Evolutionary conservation across 1,140 invertebrate species (phyloP).

Genomic region (Trichonephila clavata): DNA sequence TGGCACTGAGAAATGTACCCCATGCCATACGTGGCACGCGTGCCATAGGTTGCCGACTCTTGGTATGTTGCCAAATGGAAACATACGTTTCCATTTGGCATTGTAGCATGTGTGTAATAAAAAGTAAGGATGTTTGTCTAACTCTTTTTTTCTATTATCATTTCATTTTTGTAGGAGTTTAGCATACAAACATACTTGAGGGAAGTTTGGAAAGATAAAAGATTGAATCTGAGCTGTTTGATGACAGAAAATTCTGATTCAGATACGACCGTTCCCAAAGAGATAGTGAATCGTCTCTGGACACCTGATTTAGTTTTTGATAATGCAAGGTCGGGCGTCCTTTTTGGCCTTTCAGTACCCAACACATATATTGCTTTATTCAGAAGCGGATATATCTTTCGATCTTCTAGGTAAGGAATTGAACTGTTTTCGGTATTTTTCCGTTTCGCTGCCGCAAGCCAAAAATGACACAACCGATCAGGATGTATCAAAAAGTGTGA

Average conservation of each 20-base stretch:
- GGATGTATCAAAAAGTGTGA: too few species aligned
- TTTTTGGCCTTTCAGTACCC: conserved; percentile 51
- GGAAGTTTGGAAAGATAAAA: conserved; percentile 65
- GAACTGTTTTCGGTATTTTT: background rate
- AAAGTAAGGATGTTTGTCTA: too few species aligned
- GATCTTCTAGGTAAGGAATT: background rate
- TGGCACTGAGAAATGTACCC: too few species aligned
- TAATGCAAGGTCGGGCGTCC: conserved; percentile 46
- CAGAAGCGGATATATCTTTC: background rate
- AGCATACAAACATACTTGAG: conserved; percentile 59
- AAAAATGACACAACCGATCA: too few species aligned
- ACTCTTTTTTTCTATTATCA: too few species aligned
- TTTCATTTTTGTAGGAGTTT: conserved; percentile 56
- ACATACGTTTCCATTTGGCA: too few species aligned
- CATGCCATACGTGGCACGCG: too few species aligned
- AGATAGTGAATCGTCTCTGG: conserved; percentile 42
- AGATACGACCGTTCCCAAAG: background rate
- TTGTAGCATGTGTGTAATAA: too few species aligned
- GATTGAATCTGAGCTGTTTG: conserved; percentile 55
- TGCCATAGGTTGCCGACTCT: too few species aligned
- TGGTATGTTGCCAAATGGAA: too few species aligned
- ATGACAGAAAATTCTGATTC: background rate
- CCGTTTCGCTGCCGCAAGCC: too few species aligned
- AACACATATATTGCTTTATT: conserved; percentile 18
- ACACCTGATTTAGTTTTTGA: conserved; percentile 73